These are phyloP conservation scores for Fulica atra DNA, from an alignment of 2,113 vertebrate genomes.

Conservation along the genomic window DNA sequence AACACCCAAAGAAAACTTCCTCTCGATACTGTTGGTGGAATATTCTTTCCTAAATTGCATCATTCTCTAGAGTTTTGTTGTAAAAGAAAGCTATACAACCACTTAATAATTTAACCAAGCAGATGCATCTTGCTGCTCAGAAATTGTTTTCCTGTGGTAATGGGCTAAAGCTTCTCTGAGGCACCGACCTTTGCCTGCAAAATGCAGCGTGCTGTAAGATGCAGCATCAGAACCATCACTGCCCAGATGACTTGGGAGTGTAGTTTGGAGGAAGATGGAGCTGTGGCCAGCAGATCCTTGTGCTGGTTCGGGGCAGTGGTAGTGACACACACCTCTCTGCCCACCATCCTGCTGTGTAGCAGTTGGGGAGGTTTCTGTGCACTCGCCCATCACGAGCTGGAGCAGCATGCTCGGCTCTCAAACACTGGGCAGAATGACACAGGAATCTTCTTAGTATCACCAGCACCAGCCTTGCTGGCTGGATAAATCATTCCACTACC, in stretches of 20 bases:
- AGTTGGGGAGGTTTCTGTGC: background rate
- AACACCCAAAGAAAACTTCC: background rate
- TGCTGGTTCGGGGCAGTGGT: background rate
- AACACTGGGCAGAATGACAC: background rate
- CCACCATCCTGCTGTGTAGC: background rate
- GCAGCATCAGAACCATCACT: background rate
- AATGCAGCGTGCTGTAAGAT: background rate
- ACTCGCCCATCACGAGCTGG: background rate
- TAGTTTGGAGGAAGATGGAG: background rate
- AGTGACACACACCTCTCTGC: background rate
- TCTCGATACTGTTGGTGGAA: background rate
- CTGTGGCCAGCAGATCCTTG: background rate
- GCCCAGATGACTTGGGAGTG: background rate
- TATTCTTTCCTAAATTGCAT: background rate
- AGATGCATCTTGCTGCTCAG: background rate
- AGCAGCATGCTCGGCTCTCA: fast-evolving
- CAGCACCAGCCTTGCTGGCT: background rate
- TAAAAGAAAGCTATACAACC: background rate
- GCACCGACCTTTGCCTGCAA: background rate
- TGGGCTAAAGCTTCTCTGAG: background rate
- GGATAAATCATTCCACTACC: background rate
- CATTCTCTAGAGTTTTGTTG: background rate
- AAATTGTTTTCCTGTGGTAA: background rate
- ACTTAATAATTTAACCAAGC: background rate
- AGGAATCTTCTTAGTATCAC: background rate